Evolutionary conservation across 2,888 invertebrate genomes (phyloP).

Genomic region (Lapara coniferarum): DNA sequence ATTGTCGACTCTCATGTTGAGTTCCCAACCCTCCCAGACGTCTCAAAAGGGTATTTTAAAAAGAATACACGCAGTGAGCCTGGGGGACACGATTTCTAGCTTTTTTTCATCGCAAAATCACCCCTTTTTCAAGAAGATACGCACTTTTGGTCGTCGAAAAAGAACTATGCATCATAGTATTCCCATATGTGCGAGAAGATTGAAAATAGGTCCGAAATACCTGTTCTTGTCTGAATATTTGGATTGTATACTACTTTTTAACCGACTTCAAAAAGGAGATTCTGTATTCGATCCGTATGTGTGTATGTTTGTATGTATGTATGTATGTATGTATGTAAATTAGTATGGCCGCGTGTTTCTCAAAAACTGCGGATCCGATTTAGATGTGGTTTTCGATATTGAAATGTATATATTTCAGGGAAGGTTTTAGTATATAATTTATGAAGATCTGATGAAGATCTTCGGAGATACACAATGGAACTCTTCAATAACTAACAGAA

Average conservation of each 20-base stretch:
- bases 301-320: too few species aligned
- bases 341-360: too few species aligned
- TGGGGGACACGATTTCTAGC: constrained; percentile 57
- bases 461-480: too few species aligned
- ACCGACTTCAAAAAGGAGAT: too few species aligned
- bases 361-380: too few species aligned
- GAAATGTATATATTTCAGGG: too few species aligned
- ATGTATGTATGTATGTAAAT: too few species aligned
- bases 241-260: background rate
- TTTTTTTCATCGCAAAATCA: constrained; percentile 59
- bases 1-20: constrained; percentile 49
- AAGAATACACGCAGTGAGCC: constrained; percentile 63
- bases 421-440: too few species aligned
- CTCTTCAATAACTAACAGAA: too few species aligned
- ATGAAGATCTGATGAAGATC: too few species aligned
- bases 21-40: constrained; percentile 59
- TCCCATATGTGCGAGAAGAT: constrained; percentile 5
- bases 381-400: too few species aligned
- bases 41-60: constrained; percentile 75
- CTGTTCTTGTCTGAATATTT: background rate
- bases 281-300: too few species aligned
- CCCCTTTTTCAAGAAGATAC: constrained; percentile 51
- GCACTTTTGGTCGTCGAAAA: constrained; percentile 42
- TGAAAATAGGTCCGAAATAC: constrained; percentile 3
- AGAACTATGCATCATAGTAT: background rate